Evolutionary conservation across 2,888 invertebrate species (phyloP), one percentile per base, ranked within the genome.

Genomic region (Erebia ligea): DNA sequence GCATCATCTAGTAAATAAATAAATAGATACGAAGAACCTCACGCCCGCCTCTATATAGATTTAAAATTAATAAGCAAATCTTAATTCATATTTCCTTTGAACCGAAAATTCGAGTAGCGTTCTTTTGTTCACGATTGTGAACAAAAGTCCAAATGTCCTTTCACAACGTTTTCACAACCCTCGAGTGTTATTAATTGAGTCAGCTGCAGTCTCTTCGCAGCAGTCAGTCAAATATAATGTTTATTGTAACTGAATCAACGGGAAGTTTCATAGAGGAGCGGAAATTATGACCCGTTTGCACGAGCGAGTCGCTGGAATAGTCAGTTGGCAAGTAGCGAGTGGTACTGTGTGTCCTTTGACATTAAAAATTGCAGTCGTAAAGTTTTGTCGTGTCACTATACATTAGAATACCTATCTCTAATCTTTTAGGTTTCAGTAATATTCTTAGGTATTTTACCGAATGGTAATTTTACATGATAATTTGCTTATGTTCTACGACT

Each of bases 221-320:
- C 40, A 56, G 11, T 42, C 66, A 64, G 56, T 56, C 42, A 69
- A 79, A 77, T 79, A 81, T 81, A 83, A 79, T 81, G 78, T 81
- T 81, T 83, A 81, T 81, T 78, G 79, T 86, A 81, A 85, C 78
- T 81, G 78, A 84, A 83, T 84, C 81, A 68, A 40, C 58, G 48
- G 40, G 17, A 61, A 67, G 25, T 67, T 59, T 40, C 61, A 59
- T 68, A 50, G 59, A 50, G 34, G 8, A 34, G 61, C 5, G 52
- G 61, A 61, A 61, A 19, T 61, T 21, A 2, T 45, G 57, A 5
- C 13, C 45, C 62, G 68, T 57, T 68, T 42, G 56, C n/a, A 10
- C 21, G 19, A 10, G 56, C 19, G 42, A 66, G 66, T 42, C 42
- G 54, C 8, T 66, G 54, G 66, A 13, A 45, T 21, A n/a, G 48